Percentiles rank a stretch among this genome's conserved stretches.
Conservation (phyloP, 1,140 invertebrate species). For the Drosophila tristis region DNA sequence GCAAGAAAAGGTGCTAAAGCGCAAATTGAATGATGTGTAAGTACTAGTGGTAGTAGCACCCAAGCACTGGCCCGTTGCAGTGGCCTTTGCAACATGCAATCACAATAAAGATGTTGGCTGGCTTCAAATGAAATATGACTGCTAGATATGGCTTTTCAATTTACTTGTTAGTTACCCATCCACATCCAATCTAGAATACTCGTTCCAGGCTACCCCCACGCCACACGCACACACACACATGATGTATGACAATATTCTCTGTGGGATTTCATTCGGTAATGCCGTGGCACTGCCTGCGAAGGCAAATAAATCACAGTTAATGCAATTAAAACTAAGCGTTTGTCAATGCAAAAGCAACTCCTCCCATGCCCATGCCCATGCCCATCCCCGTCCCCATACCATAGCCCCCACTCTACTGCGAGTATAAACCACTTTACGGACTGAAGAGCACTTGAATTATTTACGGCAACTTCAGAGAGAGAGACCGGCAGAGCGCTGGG, state of each 20-base stretch:
- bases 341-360: slow-evolving; percentile 28
- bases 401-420: too few species aligned
- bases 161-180: too few species aligned
- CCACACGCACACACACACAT: too few species aligned
- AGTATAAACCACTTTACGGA: slow-evolving; percentile 1
- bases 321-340: slow-evolving; percentile 60
- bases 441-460: slow-evolving; percentile 53
- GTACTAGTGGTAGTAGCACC: too few species aligned
- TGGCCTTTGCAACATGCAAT: background rate
- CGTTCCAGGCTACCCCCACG: too few species aligned
- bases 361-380: background rate
- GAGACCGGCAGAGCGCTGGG: slow-evolving; percentile 4
- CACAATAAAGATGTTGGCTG: slow-evolving; percentile 4
- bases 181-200: too few species aligned
- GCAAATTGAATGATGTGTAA: slow-evolving; percentile 19
- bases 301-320: slow-evolving; percentile 58
- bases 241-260: too few species aligned
- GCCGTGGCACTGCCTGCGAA: slow-evolving; percentile 27
- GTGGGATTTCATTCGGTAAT: too few species aligned
- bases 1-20: slow-evolving; percentile 42
- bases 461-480: slow-evolving; percentile 52
- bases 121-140: too few species aligned
- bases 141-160: background rate
- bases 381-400: too few species aligned
- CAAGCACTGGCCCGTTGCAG: too few species aligned